Evolutionary conservation across 2,797 vertebrate species (phyloP), one percentile per base, ranked within the genome.

Genomic region (Sarcophilus harrisii): DNA sequence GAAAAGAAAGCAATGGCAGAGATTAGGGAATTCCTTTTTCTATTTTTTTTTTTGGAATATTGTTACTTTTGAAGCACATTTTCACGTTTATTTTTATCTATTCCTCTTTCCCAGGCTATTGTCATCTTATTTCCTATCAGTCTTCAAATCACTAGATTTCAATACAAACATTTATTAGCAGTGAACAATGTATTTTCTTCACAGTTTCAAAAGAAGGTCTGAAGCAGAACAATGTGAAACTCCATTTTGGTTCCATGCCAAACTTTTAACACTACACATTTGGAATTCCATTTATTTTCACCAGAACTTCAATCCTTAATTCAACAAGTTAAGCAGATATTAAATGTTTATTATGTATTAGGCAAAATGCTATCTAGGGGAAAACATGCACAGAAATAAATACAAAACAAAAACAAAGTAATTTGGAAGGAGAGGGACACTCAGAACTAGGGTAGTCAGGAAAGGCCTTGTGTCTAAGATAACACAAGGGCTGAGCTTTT

Each of bases 1-100:
- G 57, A 94, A 0, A 93, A 9, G 21, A 49, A 5, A 91, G 18
- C 11, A 57, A 45, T 0, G 91, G 38, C 55, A 59, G 0, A 91
- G 95, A 60, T 95, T 94, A 14, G 60, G 91, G 95, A 92, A 62
- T 66, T 87, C 54, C 5, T 55, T 62, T 49, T 87, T 81, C 9
- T 59, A 94, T 52, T 90, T 96, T 90, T 96, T 90, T 21, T 91
- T 97, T 90, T 93, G 93, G 58, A 93, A 95, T 93, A 32, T 96
- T 29, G 45, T 38, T 45, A 45, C 21, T 45, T 81, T 27, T 81
- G n/a, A 45, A 81, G 8, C 24, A 24, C 28, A 49, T 87, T 87
- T 49, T 49, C 73, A 49, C 21, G 45, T 45, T 49, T 27, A 45
- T 45, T 87, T 38, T 87, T 49, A 11, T 38, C 38, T 24, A 45